Evolutionary conservation across 2,888 invertebrate species (phyloP).

Genomic region (Iselma pallidipennis): DNA sequence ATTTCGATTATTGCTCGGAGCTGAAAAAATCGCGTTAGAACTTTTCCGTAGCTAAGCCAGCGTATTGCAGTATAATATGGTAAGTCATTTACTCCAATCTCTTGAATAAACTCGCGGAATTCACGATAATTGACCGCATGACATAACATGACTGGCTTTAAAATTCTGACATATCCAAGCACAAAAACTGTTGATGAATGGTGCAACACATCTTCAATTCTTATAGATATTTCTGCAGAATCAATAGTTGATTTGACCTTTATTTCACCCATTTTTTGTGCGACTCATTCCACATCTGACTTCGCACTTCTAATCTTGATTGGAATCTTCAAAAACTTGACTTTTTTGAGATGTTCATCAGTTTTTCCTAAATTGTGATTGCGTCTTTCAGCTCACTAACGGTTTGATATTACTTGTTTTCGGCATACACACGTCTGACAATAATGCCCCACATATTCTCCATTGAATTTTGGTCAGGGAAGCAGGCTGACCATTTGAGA

Average conservation of each 20-base stretch:
- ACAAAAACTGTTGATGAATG: background rate
- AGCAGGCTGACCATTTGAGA: too few relatives aligned
- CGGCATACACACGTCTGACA: too few relatives aligned
- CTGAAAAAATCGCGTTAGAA: slow-evolving; percentile 22
- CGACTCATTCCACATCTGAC: background rate
- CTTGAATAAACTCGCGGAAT: slow-evolving; percentile 7
- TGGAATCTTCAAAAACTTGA: too few relatives aligned
- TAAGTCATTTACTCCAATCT: slow-evolving; percentile 5
- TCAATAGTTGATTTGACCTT: background rate
- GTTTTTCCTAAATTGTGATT: too few relatives aligned
- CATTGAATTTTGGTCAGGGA: too few relatives aligned
- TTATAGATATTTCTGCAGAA: too few relatives aligned
- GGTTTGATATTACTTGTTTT: too few relatives aligned
- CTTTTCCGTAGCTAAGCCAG: slow-evolving; percentile 23
- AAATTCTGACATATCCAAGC: background rate
- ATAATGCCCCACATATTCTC: too few relatives aligned
- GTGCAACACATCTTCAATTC: too few relatives aligned
- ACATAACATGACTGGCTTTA: background rate
- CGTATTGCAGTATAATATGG: slow-evolving; percentile 9
- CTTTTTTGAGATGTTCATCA: too few relatives aligned
- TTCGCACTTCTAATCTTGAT: background rate
- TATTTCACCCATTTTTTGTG: background rate
- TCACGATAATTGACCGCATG: too few relatives aligned
- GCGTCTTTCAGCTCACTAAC: too few relatives aligned
- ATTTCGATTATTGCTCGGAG: slow-evolving; percentile 23